Evolutionary conservation across 2,888 invertebrate genomes (phyloP), one percentile per base, ranked within the genome.

Genomic region (Tyria jacobaeae): DNA sequence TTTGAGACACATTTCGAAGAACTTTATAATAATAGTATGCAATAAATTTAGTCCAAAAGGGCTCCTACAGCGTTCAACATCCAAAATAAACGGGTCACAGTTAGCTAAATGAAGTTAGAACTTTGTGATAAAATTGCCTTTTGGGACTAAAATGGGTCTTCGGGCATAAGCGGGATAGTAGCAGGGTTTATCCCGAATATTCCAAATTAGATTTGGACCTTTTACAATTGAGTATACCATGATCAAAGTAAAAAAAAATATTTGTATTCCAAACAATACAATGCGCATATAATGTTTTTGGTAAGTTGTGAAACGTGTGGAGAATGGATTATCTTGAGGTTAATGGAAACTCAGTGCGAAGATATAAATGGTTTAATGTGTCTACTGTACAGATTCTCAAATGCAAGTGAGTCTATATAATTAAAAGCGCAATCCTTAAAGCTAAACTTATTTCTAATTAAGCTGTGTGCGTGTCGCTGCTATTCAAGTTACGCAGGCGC

Each of bases 101-200:
- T 60, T 62, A 61, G 56, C 27, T 31, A 61, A 74, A 66, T 55
- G 15, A 51, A 71, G 61, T 75, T 64, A 62, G 7, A 47, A 64
- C 50, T 59, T 63, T 35, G 41, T 55, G 41, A 50, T 10, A 49
- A 50, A 68, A 51, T 62, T 62, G 44, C 58, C n/a, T 70, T 63
- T 62, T 27, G n/a, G 35, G 60, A 60, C 55, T 55, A 51, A 60
- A 55, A 31, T 25, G 50, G 55, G 27, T 44, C 50, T 53, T 62
- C 44, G 37, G 55, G 54, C 60, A 49, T 56, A 55, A 55, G 41
- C 44, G n/a, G 50, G 59, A 21, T 55, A 54, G 44, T 41, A 44
- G 50, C 27, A 34, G 48, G 55, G 58, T 51, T 59, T 55, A 63
- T 47, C 49, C 47, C 57, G 47, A 53, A 62, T 50, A 54, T 62